Evolutionary conservation across 2,888 invertebrate genomes (phyloP).

Genomic region (Agelastica alni): DNA sequence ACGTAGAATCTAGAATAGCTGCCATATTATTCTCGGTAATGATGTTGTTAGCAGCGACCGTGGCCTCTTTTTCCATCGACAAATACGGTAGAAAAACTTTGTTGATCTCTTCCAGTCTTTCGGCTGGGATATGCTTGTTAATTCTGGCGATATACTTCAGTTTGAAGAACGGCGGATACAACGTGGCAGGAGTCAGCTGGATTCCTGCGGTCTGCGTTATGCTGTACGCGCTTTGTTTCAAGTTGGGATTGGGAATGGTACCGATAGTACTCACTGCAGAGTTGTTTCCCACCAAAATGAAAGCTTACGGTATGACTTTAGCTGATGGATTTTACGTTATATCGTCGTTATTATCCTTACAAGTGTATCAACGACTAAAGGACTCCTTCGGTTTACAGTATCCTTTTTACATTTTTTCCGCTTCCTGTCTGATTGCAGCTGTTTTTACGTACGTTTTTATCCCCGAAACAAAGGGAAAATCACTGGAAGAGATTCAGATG

Average conservation of each 20-base stretch:
- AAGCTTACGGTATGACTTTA: slow-evolving; percentile 55
- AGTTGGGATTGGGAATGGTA: slow-evolving; percentile 53
- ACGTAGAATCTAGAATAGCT: slow-evolving; percentile 44
- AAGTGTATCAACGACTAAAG: slow-evolving; percentile 48
- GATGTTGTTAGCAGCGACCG: slow-evolving; percentile 50
- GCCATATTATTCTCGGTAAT: slow-evolving; percentile 52
- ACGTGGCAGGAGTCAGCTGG: slow-evolving; percentile 43
- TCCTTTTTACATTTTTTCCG: slow-evolving; percentile 53
- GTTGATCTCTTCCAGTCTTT: slow-evolving; percentile 47
- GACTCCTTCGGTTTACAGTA: slow-evolving; percentile 46
- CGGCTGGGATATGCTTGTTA: slow-evolving; percentile 50
- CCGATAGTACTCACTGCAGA: slow-evolving; percentile 55
- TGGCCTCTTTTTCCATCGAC: slow-evolving; percentile 49
- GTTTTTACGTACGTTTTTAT: slow-evolving; percentile 49
- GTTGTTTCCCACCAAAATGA: slow-evolving; percentile 54
- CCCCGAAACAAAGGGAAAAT: slow-evolving; percentile 53
- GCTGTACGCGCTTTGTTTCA: slow-evolving; percentile 48
- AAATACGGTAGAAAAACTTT: slow-evolving; percentile 51
- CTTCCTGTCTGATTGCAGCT: slow-evolving; percentile 47
- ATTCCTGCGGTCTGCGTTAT: slow-evolving; percentile 44
- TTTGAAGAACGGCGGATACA: slow-evolving; percentile 43
- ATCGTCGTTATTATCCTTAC: slow-evolving; percentile 49
- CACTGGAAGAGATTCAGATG: slow-evolving; percentile 53
- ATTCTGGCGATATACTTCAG: slow-evolving; percentile 52
- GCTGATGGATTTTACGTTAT: slow-evolving; percentile 52